Evolutionary conservation across 1,140 invertebrate species (phyloP).

Genomic region (Euwallacea fornicatus): DNA sequence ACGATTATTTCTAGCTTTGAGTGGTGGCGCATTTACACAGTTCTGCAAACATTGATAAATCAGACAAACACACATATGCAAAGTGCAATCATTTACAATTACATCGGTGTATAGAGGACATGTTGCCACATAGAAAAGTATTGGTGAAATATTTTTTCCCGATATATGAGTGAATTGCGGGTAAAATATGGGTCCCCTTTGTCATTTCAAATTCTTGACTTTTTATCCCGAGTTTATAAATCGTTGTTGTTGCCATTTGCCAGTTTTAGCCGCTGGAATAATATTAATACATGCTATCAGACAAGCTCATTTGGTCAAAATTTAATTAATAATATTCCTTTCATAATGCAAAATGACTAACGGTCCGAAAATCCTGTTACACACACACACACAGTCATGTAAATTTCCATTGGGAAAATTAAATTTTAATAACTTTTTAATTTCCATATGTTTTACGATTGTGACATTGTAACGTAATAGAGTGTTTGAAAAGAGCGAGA

Average conservation of each 20-base stretch:
- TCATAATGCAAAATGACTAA: slow-evolving; percentile 7
- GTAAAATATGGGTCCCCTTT: too few relatives aligned
- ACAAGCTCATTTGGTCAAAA: neutral
- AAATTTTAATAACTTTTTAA: too few relatives aligned
- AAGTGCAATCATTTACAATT: slow-evolving; percentile 1
- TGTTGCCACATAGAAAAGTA: neutral
- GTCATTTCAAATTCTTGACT: too few relatives aligned
- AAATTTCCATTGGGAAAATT: too few relatives aligned
- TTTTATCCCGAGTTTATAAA: neutral
- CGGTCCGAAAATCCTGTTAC: neutral
- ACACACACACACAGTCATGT: neutral
- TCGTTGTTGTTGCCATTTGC: neutral
- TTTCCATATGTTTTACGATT: too few relatives aligned
- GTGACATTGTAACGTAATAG: too few relatives aligned
- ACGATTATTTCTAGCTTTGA: slow-evolving; percentile 10
- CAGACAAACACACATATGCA: slow-evolving; percentile 4
- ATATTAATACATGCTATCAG: neutral
- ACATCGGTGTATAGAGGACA: neutral
- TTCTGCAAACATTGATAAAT: slow-evolving; percentile 1
- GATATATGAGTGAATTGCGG: too few relatives aligned
- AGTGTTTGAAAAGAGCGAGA: too few relatives aligned
- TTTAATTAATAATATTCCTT: slow-evolving; percentile 9
- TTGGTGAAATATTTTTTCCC: too few relatives aligned
- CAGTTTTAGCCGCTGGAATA: neutral
- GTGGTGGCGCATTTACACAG: slow-evolving; percentile 2